A percentile compares a stretch with the other conserved stretches of the same genome.
Evolutionary conservation across 2,113 vertebrate species (phyloP).

Genomic region (Sturnus vulgaris): DNA sequence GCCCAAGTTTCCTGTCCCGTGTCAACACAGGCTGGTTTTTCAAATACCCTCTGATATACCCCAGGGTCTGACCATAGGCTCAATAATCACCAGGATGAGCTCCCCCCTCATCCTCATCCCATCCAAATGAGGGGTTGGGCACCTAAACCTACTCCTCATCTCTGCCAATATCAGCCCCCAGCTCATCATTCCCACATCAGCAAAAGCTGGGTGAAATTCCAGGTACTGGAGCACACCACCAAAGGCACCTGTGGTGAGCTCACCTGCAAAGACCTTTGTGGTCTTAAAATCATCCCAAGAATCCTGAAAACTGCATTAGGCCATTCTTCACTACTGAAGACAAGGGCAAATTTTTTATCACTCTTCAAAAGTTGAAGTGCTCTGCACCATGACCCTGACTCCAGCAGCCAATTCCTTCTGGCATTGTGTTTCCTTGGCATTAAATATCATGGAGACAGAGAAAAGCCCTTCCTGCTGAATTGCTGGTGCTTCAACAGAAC

Average conservation of each 20-base stretch:
- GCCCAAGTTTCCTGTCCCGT: neutral
- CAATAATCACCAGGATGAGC: neutral
- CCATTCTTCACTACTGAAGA: neutral
- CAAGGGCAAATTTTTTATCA: neutral
- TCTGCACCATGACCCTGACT: neutral
- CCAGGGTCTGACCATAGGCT: rapidly evolving
- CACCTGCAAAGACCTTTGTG: neutral
- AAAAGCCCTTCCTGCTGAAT: neutral
- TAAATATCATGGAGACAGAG: neutral
- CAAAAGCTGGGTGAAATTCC: neutral
- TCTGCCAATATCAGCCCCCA: rapidly evolving
- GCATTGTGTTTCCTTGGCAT: neutral
- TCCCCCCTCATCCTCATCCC: neutral
- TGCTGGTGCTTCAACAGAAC: rapidly evolving
- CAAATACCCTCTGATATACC: neutral
- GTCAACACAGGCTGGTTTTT: neutral
- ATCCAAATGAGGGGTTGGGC: neutral
- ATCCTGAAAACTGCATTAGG: neutral
- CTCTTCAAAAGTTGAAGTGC: rapidly evolving
- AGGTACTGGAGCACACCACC: rapidly evolving
- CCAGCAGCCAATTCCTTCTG: rapidly evolving
- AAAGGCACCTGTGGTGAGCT: neutral
- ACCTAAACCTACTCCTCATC: neutral
- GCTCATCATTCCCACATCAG: rapidly evolving
- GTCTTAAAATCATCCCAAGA: neutral